Conservation (phyloP, 2,113 vertebrate species). For the Otus sunia region DNA sequence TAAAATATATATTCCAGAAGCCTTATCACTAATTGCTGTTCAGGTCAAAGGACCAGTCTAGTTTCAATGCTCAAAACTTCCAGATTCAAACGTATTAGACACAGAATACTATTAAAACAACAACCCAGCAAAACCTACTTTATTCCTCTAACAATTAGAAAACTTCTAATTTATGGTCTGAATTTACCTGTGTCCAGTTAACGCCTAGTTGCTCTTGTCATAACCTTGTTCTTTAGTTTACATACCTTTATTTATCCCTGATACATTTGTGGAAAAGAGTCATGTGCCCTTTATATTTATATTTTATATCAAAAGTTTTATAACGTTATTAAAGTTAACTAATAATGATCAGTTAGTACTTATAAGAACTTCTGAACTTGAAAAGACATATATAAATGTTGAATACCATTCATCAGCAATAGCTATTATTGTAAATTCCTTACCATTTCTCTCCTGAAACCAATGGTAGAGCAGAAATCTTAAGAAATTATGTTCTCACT, state of each 20-base stretch:
- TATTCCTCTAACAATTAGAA: background rate
- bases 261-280: background rate
- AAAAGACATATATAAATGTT: background rate
- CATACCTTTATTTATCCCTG: background rate
- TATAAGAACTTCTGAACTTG: background rate
- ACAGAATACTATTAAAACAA: background rate
- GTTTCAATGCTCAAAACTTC: background rate
- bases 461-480: background rate
- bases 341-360: background rate
- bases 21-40: background rate
- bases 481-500: background rate
- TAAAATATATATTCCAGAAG: background rate
- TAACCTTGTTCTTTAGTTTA: background rate
- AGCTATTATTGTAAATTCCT: background rate
- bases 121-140: background rate
- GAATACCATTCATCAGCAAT: background rate
- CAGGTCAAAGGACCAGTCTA: background rate
- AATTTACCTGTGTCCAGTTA: background rate
- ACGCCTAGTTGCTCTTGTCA: background rate
- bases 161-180: background rate
- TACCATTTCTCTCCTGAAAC: background rate
- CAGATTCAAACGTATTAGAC: background rate
- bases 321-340: background rate
- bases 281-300: background rate
- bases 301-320: background rate